Evolutionary conservation across 2,888 invertebrate species (phyloP).

Genomic region (Lasioglossum figueresi): DNA sequence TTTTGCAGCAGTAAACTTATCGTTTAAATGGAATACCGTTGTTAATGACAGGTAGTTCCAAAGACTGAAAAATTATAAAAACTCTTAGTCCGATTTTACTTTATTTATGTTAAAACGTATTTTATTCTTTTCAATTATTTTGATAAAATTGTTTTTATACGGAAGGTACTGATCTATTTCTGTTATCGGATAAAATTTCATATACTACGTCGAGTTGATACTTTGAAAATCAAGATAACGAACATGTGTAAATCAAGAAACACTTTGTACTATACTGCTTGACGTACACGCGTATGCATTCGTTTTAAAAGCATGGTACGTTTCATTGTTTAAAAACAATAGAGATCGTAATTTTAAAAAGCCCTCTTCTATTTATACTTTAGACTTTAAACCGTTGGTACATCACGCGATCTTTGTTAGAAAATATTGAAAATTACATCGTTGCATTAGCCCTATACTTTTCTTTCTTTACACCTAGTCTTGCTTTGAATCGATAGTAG

Average conservation of each 20-base stretch:
- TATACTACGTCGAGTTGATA: conserved; percentile 18
- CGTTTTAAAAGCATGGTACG: conserved; percentile 43
- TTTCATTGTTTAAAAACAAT: conserved; percentile 32
- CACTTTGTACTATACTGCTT: conserved; percentile 35
- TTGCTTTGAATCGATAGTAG: conserved; percentile 24
- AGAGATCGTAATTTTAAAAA: conserved; percentile 46
- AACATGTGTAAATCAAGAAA: conserved; percentile 25
- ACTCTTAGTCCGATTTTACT: neutral
- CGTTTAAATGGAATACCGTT: neutral
- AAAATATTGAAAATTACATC: conserved; percentile 55
- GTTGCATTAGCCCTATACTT: conserved; percentile 23
- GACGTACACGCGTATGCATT: conserved; percentile 36
- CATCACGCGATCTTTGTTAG: conserved; percentile 43
- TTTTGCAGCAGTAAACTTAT: neutral
- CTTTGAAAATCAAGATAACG: conserved; percentile 33
- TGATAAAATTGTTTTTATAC: conserved; percentile 16
- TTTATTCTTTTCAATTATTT: neutral
- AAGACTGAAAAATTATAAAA: conserved; percentile 1
- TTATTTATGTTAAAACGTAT: conserved; percentile 15
- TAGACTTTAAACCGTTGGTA: conserved; percentile 24
- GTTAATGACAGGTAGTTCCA: neutral
- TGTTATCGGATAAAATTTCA: conserved; percentile 22
- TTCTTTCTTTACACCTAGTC: conserved; percentile 34
- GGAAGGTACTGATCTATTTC: conserved; percentile 13
- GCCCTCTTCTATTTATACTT: conserved; percentile 39